Base-by-base conservation (phyloP, 1,140 invertebrate species). In the Chymomyza costata region DNA sequence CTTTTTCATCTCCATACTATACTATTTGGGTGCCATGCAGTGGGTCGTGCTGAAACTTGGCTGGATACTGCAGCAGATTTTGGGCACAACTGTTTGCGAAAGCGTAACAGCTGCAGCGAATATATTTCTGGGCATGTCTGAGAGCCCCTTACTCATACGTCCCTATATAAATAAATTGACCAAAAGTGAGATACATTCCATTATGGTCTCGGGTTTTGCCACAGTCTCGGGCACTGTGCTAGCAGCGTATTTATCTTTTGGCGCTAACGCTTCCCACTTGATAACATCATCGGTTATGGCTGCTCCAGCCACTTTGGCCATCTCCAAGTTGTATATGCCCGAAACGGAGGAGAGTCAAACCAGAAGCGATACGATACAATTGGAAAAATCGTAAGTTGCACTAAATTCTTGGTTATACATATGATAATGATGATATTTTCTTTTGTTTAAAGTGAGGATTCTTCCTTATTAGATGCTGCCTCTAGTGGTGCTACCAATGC, bases 261-360 rank as follows among this genome's bases (percentile, higher is more conserved):
- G 96, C 1, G 95, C 97, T 3, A 90, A 93, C 53, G 89, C 94
- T 1, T 88, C 91, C 0, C 92, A 95, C 86, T 85, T 95, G 13
- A 90, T 99, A 38, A 95, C 95, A 0, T 95, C 97, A 0, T 95
- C 94, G 35, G 91, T 98, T 0, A 98, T 99, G 97, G 94, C 95
- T 0, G 97, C 97, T 0, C 96, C 97, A 0, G 95, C 95, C 16
- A 92, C 96, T 0, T 86, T 99, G 2, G 94, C 93, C 65, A 93
- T 91, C 52, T 90, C 95, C 1, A 99, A 99, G 86, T 86, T 99
- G 3, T 89, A 97, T 63, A 94, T 94, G 87, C 97, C 97, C 0
- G 97, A 99, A 88, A 94, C 91, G 0, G 91, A 94, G 71, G 87
- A 91, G 45, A 92, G 92, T 2, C 86, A 90, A 55, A 93, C 95